Percentiles rank a stretch among this genome's conserved stretches.
Evolutionary conservation across 2,888 invertebrate genomes (phyloP).

Genomic region (Halictus quadricinctus): DNA sequence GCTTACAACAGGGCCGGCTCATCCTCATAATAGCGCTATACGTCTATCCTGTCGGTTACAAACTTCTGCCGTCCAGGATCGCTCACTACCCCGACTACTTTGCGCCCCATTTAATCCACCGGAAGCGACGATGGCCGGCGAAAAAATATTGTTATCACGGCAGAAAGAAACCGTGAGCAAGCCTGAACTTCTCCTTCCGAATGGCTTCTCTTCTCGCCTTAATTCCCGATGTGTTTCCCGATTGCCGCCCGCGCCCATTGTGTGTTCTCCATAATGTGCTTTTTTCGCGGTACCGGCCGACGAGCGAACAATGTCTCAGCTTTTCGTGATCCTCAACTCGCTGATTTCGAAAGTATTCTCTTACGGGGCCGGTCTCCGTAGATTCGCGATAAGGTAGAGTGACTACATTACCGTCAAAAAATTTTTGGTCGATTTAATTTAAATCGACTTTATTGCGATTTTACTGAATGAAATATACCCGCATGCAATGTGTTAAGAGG

Average conservation of each 20-base stretch:
- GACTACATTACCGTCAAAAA: no score
- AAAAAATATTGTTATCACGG: conserved; percentile 41
- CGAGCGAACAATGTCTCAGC: neutral
- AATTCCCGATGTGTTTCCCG: neutral
- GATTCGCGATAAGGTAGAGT: no score
- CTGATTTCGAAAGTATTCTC: neutral
- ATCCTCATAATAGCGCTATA: conserved; percentile 49
- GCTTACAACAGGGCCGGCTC: conserved; percentile 31
- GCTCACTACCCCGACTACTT: conserved; percentile 13
- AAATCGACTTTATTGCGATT: no score
- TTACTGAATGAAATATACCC: no score
- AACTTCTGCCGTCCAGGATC: conserved; percentile 31
- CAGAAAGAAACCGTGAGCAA: neutral
- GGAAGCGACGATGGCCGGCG: conserved; percentile 25
- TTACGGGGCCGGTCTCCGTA: no score
- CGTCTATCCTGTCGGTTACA: conserved; percentile 50
- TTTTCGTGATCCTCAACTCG: neutral
- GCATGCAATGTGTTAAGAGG: no score
- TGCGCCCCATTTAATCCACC: conserved; percentile 51
- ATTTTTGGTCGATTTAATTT: no score
- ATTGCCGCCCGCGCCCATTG: neutral
- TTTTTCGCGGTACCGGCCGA: neutral
- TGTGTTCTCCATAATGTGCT: neutral
- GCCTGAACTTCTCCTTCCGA: neutral
- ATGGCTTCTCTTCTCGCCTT: neutral